phyloP scores from a whole-genome alignment of 2,113 vertebrate species.

The Elgaria multicarinata region DNA sequence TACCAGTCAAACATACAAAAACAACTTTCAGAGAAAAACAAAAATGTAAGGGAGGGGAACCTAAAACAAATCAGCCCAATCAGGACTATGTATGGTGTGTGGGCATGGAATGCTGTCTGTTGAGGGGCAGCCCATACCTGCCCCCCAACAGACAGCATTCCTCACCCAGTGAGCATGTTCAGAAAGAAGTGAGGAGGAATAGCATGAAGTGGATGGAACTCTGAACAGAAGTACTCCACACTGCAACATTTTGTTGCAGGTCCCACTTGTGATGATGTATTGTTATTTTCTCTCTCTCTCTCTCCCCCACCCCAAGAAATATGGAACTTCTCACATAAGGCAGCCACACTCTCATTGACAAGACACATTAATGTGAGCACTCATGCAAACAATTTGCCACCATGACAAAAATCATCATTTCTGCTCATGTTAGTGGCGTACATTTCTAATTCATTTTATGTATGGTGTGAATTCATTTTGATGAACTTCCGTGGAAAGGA shows the following conservation, averaged over 20 bases:
- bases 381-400: slow-evolving; percentile 39
- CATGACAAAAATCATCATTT: neutral
- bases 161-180: neutral
- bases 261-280: neutral
- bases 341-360: slow-evolving; percentile 12
- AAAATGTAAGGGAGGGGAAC: neutral
- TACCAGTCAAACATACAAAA: too few relatives aligned
- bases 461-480: rapidly evolving
- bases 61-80: neutral
- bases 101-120: neutral
- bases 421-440: slow-evolving; percentile 4
- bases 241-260: neutral
- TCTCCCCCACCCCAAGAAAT: neutral
- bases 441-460: neutral
- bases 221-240: neutral
- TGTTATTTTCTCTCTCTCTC: neutral
- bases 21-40: too few relatives aligned
- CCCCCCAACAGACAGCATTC: too few relatives aligned
- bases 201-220: neutral
- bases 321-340: neutral
- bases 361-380: rapidly evolving
- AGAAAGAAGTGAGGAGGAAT: neutral
- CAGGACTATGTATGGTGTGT: neutral
- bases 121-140: too few relatives aligned
- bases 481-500: neutral